Evolutionary conservation across 2,113 vertebrate species (phyloP), one percentile per base, ranked within the genome.

Genomic region (Gila orcuttii): DNA sequence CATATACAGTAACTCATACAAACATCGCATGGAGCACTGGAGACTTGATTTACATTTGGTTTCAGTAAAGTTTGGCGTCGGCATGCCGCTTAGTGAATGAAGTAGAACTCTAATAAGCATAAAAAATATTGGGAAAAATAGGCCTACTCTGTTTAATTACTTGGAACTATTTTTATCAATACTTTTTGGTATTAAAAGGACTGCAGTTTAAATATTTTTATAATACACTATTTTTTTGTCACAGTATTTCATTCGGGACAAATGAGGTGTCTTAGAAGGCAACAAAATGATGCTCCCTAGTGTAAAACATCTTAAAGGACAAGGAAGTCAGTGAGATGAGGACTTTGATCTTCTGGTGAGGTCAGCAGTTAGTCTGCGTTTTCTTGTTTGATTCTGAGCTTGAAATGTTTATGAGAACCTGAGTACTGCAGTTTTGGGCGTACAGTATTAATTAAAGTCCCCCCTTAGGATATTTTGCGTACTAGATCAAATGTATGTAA

Each of bases 401-500:
- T 69, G 31, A 28, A 33, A 36, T 86, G 17, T 57, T 81, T 80
- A 50, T 39, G 55, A 71, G 33, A 78, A 36, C 36, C 47, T 36
- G 47, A 55, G 55, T 28, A 25, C 45, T 69, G 73, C 39, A 68
- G 17, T 76, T 68, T 75, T 62, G 11, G 47, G 6, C 4, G 74
- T 66, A 78, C 33, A 42, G 31, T 75, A 85, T 88, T 90, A 76
- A 89, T 90, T 79, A 74, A 60, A 68, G 59, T 19, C 11, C 64
- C 55, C 31, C 17, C 25, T 64, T 12, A 71, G 86, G 45, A 76
- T 86, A 77, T 87, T 92, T 90, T 86, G 81, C 74, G 64, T 75
- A 89, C 86, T 78, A 90, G 82, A 90, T 91, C 85, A 91, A 89
- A 90, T 88, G 47, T 31, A 86, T 45, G 87, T 89, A 88, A 89